Evolutionary conservation across 2,888 invertebrate genomes (phyloP).

Genomic region (Nineta flava): DNA sequence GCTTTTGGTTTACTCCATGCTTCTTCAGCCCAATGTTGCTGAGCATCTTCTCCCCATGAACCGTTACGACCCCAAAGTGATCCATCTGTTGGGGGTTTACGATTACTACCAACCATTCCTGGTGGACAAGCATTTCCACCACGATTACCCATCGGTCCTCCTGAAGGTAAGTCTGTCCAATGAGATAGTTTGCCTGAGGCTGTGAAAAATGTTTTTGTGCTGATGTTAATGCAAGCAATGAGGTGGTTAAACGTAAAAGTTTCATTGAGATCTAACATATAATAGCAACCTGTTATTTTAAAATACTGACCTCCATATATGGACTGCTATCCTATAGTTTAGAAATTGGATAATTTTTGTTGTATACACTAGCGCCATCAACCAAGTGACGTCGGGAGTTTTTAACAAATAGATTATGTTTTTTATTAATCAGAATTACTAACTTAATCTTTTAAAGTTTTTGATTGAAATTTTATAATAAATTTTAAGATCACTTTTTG

Average conservation of each 20-base stretch:
- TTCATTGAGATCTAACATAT: background rate
- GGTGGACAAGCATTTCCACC: slow-evolving; percentile 31
- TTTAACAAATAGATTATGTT: too few species aligned
- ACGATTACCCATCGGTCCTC: slow-evolving; percentile 28
- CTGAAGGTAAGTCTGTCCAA: slow-evolving; percentile 44
- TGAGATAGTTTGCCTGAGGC: slow-evolving; percentile 32
- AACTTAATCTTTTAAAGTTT: too few species aligned
- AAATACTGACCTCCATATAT: too few species aligned
- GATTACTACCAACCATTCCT: slow-evolving; percentile 28
- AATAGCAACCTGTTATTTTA: too few species aligned
- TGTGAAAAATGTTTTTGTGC: slow-evolving; percentile 4
- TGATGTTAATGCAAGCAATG: slow-evolving; percentile 5
- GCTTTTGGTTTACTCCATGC: slow-evolving; percentile 28
- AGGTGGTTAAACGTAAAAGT: slow-evolving; percentile 7
- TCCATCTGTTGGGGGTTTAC: slow-evolving; percentile 38
- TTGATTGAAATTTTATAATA: too few species aligned
- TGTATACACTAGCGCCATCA: too few species aligned
- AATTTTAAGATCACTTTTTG: too few species aligned
- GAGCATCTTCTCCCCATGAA: slow-evolving; percentile 32
- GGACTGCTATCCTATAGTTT: too few species aligned
- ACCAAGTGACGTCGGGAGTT: too few species aligned
- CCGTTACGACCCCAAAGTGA: slow-evolving; percentile 31
- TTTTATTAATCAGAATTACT: too few species aligned
- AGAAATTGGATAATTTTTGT: too few species aligned
- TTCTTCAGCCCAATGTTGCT: slow-evolving; percentile 16